phyloP scores from a whole-genome alignment of 2,113 vertebrate genomes.

The Cricetomys ansorgei region DNA sequence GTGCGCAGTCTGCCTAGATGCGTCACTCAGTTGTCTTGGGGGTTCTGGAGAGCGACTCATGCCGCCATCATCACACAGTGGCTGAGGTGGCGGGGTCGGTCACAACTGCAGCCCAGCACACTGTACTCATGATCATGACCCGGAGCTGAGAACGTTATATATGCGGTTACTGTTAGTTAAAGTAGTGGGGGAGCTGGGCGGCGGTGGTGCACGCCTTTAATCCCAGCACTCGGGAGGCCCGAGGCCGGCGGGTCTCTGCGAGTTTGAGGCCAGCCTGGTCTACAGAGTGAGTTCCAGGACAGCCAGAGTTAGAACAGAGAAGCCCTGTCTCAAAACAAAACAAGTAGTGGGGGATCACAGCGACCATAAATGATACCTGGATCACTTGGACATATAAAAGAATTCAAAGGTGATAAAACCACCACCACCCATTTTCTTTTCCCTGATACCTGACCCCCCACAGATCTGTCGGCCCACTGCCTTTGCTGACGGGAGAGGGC shows the following conservation, averaged over 20 bases:
- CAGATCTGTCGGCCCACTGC: no score
- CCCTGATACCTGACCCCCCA: no score
- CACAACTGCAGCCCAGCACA: neutral
- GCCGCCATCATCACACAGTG: fast-evolving
- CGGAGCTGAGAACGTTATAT: fast-evolving
- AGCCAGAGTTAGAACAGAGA: no score
- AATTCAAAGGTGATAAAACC: neutral
- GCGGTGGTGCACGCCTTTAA: no score
- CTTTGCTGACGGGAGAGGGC: neutral
- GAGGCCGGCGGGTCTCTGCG: no score
- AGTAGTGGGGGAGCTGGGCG: no score
- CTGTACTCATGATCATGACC: no score
- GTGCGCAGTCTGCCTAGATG: neutral
- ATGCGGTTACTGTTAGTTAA: fast-evolving
- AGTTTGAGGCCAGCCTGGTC: no score
- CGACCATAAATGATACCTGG: neutral
- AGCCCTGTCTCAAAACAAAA: no score
- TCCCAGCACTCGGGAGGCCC: no score
- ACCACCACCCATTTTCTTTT: neutral
- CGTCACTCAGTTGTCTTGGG: fast-evolving
- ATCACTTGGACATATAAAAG: neutral
- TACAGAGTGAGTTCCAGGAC: no score
- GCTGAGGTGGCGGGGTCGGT: neutral
- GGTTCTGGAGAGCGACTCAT: neutral
- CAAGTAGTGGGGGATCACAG: fast-evolving